Evolutionary conservation across 2,113 vertebrate genomes (phyloP).

Genomic region (Thalassoma bifasciatum): DNA sequence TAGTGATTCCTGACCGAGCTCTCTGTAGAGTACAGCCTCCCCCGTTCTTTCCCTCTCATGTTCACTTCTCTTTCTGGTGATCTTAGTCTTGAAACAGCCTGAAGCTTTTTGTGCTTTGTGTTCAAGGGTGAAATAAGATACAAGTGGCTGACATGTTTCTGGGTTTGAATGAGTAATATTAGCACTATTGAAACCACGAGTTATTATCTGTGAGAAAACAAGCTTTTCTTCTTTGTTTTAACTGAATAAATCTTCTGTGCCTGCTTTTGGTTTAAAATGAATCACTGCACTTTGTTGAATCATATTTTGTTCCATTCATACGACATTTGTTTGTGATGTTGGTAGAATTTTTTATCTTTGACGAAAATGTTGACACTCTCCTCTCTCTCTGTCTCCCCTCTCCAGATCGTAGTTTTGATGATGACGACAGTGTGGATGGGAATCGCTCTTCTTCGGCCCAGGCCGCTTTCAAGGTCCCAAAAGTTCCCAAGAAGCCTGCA

Average conservation of each 20-base stretch:
- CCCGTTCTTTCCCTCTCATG: background rate
- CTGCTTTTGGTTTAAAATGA: background rate
- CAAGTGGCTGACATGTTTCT: background rate
- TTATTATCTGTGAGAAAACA: no score
- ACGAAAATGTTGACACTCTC: constrained; percentile 23
- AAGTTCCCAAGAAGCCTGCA: constrained; percentile 91
- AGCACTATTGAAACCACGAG: no score
- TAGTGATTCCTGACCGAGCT: constrained; percentile 54
- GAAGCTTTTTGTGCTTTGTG: background rate
- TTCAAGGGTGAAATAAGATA: constrained; percentile 6
- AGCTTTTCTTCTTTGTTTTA: no score
- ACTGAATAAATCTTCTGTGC: background rate
- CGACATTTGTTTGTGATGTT: background rate
- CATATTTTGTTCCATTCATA: background rate
- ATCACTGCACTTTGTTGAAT: background rate
- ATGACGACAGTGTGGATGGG: constrained; percentile 98
- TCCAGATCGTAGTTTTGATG: constrained; percentile 97
- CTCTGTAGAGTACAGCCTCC: constrained; percentile 20
- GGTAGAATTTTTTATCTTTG: background rate
- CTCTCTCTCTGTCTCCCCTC: constrained; percentile 29
- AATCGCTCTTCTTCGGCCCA: constrained; percentile 91
- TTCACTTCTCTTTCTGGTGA: constrained; percentile 20
- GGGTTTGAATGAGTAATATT: constrained; percentile 4
- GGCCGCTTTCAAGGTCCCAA: constrained; percentile 94
- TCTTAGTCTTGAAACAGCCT: background rate